Evolutionary conservation across 1,140 invertebrate genomes (phyloP), one percentile per base, ranked within the genome.

Genomic region (Drosophila setifemur): DNA sequence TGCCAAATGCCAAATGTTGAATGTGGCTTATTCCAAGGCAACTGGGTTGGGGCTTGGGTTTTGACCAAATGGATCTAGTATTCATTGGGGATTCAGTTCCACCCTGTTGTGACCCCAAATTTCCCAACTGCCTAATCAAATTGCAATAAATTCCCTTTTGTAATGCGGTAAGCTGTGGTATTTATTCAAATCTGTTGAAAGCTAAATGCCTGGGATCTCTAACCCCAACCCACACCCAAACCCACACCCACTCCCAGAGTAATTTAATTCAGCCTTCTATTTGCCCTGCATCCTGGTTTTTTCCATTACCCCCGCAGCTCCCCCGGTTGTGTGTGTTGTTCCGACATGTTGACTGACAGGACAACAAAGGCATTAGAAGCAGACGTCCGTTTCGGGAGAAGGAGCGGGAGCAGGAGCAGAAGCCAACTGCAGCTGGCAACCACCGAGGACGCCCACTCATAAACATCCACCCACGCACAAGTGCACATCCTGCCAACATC

Each of bases 141-240:
- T 66, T 39, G 12, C 49, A 31, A 49, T 49, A 64, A 40, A 39
- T 63, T 48, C 26, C 25, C 28, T 23, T 48, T 44, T 64, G 42
- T n/a, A 31, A 21, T 43, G 39, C 54, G 54, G 28, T 63, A 21
- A 31, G 39, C 54, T 58, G 28, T 63, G 25, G 11, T 3, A 26
- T 25, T 11, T 25, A 14, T 26, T 8, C 23, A 66, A 66, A 66
- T 40, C 61, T 29, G 58, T n/a, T n/a, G n/a, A n/a, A n/a, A n/a
- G n/a, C 33, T 66, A 64, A 64, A 66, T 66, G 58, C 61, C 42
- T 60, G n/a, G n/a, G n/a, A n/a, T n/a, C n/a, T n/a, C n/a, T n/a
- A n/a, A n/a, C n/a, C n/a, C n/a, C n/a, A n/a, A n/a, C n/a, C n/a
- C n/a, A n/a, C n/a, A n/a, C n/a, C n/a, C n/a, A n/a, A n/a, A n/a